Conservation (phyloP, 35 echinoderm and acorn worm species). For the Ophioderma brevispina region DNA sequence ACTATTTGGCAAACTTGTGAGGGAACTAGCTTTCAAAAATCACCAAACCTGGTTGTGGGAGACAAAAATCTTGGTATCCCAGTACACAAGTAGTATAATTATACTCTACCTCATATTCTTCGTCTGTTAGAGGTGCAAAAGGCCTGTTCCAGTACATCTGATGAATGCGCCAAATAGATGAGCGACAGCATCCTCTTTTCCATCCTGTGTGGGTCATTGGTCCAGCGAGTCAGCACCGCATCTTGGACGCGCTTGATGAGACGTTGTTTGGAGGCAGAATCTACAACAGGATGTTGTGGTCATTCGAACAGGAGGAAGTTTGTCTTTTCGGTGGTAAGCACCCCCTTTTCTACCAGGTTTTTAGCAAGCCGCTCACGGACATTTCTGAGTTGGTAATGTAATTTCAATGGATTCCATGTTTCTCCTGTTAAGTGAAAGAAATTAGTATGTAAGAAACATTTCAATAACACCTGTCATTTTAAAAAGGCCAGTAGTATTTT, state of each 20-base stretch:
- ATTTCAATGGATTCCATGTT: slow-evolving; percentile 98
- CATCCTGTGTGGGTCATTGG: slow-evolving; percentile 89
- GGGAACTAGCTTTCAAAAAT: no score
- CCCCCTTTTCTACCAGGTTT: slow-evolving; percentile 97
- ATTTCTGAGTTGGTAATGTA: slow-evolving; percentile 92
- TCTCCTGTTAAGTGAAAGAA: slow-evolving; percentile 57
- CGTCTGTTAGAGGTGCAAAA: slow-evolving; percentile 98
- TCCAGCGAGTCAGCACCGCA: slow-evolving; percentile 89
- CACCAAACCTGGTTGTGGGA: no score
- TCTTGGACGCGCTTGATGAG: slow-evolving; percentile 93
- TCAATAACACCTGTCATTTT: no score
- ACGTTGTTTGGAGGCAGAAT: slow-evolving; percentile 81
- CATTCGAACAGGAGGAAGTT: slow-evolving; percentile 99
- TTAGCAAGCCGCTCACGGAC: slow-evolving; percentile 95
- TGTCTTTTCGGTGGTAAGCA: slow-evolving; percentile 97
- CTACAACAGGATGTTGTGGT: slow-evolving; percentile 92
- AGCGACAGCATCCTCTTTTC: slow-evolving; percentile 86
- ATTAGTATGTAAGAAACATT: no score
- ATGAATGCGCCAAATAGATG: slow-evolving; percentile 94
- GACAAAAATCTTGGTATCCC: no score
- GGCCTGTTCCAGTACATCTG: slow-evolving; percentile 98
- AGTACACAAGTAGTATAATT: neutral
- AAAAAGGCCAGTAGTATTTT: neutral
- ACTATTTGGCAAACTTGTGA: no score
- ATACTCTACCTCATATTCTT: slow-evolving; percentile 91